Conservation (phyloP, 2,797 vertebrate genomes). For the Semaprochilodus insignis region DNA sequence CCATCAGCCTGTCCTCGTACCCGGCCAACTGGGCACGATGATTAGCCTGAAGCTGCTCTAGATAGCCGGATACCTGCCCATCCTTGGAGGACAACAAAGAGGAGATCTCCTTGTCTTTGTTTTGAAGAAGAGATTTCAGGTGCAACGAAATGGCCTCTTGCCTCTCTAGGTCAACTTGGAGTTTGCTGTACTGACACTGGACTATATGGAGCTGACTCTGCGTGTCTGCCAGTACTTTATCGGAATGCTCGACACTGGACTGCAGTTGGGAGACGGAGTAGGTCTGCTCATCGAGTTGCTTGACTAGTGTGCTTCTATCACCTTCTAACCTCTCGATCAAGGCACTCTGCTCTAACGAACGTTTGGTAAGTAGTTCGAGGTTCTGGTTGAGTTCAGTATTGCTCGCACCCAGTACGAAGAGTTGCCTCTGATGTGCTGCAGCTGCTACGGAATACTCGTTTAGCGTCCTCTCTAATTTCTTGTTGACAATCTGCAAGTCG, state of each 20-base stretch:
- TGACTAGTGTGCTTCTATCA: slow-evolving; percentile 74
- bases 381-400: slow-evolving; percentile 74
- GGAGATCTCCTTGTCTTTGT: slow-evolving; percentile 88
- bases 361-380: slow-evolving; percentile 69
- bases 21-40: slow-evolving; percentile 76
- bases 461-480: slow-evolving; percentile 74
- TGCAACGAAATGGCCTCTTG: slow-evolving; percentile 82
- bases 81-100: slow-evolving; percentile 84
- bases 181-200: slow-evolving; percentile 73
- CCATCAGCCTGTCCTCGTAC: slow-evolving; percentile 79
- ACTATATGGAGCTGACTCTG: slow-evolving; percentile 76
- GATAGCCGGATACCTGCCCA: slow-evolving; percentile 84
- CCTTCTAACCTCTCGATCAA: slow-evolving; percentile 72
- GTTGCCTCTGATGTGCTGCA: slow-evolving; percentile 75
- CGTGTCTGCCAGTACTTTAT: slow-evolving; percentile 70
- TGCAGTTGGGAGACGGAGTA: slow-evolving; percentile 73
- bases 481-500: slow-evolving; percentile 74
- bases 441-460: slow-evolving; percentile 79
- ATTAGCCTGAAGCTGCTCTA: slow-evolving; percentile 82
- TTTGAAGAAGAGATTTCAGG: slow-evolving; percentile 82
- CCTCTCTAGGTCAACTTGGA: slow-evolving; percentile 79
- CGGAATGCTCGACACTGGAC: slow-evolving; percentile 68
- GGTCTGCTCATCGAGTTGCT: slow-evolving; percentile 72
- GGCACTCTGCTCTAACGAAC: slow-evolving; percentile 73
- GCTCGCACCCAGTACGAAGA: slow-evolving; percentile 79